These are phyloP conservation scores for Xestia sexstrigata DNA, from an alignment of 2,888 invertebrate genomes.

Conservation along the genomic window DNA sequence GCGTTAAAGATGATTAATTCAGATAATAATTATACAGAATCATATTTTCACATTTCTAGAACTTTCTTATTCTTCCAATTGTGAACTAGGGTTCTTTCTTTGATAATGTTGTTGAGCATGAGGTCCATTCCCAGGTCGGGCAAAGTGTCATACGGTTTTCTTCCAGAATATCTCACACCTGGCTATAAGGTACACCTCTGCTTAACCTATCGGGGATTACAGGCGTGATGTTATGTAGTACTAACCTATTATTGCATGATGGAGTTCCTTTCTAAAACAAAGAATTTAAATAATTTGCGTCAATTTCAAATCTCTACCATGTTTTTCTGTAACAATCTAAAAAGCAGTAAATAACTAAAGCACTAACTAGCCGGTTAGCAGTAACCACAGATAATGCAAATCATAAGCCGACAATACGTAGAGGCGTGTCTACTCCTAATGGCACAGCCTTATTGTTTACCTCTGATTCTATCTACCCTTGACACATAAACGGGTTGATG, in stretches of 20 bases:
- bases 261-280: background rate
- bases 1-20: background rate
- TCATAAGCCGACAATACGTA: conserved; percentile 56
- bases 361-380: conserved; percentile 19
- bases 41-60: background rate
- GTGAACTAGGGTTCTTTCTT: background rate
- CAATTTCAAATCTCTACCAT: background rate
- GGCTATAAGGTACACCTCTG: no score
- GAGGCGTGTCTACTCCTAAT: conserved; percentile 63
- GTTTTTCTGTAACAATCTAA: background rate
- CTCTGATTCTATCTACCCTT: conserved; percentile 63
- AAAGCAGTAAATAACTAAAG: conserved; percentile 18
- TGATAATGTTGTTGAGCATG: no score
- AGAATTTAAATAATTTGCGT: background rate
- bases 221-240: no score
- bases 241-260: background rate
- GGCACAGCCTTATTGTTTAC: conserved; percentile 56
- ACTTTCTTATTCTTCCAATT: background rate
- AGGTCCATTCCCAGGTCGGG: no score
- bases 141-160: no score
- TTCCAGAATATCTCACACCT: no score
- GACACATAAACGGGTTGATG: conserved; percentile 61
- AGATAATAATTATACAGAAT: background rate
- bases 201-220: no score
- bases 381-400: conserved; percentile 55